Conservation (phyloP, 2,797 vertebrate genomes). For the Dendrocincla tyrannina region DNA sequence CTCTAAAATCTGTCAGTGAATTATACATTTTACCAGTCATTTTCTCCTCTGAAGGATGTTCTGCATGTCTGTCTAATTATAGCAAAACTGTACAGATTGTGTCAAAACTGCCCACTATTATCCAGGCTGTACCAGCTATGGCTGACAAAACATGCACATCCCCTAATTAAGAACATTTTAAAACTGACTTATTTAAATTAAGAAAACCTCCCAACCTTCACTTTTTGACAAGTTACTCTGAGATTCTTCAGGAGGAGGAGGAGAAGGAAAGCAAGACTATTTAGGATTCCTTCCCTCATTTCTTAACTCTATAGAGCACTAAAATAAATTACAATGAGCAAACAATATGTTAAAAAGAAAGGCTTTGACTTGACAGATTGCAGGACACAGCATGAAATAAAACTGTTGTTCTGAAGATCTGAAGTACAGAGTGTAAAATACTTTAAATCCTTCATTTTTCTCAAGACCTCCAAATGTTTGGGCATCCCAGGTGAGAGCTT, state of each 20-base stretch:
- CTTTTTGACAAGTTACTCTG: not conserved
- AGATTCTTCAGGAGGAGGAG: not conserved
- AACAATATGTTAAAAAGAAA: not conserved
- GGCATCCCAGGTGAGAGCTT: not conserved
- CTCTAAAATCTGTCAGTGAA: not conserved
- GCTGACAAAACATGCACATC: conserved; percentile 7
- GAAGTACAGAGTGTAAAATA: not conserved
- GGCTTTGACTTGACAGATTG: not conserved
- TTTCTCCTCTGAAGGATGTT: not conserved
- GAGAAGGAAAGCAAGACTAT: not conserved
- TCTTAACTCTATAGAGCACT: not conserved
- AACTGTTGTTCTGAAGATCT: not conserved
- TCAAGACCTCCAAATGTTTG: conserved; percentile 13
- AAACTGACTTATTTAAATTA: not conserved
- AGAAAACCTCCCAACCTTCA: not conserved
- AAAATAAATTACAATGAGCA: not conserved
- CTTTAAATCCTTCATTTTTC: not conserved
- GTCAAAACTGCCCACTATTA: conserved; percentile 30
- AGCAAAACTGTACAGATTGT: not conserved
- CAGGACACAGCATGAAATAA: not conserved
- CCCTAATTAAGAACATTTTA: conserved; percentile 2
- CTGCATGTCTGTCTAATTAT: not conserved
- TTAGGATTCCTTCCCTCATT: not conserved
- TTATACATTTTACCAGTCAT: not conserved
- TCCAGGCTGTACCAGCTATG: not conserved